phyloP scores from a whole-genome alignment of 92 coral and sea anemone genomes.

The Diadumene lineata region DNA sequence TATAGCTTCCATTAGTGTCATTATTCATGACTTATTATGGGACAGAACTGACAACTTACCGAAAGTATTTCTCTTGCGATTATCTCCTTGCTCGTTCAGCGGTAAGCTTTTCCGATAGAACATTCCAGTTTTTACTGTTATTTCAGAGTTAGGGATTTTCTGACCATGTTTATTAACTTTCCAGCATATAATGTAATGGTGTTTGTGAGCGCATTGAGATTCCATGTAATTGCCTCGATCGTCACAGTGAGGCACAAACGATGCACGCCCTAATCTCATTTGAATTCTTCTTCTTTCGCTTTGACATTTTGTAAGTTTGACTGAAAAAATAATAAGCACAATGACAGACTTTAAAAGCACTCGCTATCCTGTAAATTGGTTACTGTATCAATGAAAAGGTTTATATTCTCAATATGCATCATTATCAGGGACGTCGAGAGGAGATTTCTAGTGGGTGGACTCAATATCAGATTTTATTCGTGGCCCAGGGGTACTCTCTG shows the following conservation, averaged over 20 bases:
- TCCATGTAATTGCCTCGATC: constrained; percentile 65
- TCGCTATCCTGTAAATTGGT: not conserved
- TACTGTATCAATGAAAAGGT: no score
- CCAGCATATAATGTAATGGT: constrained; percentile 58
- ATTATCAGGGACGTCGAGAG: no score
- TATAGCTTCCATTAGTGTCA: no score
- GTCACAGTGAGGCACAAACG: constrained; percentile 62
- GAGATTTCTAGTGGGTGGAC: no score
- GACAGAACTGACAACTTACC: no score
- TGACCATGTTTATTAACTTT: constrained; percentile 73
- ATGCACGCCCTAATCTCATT: constrained; percentile 26
- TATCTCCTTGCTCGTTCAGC: not conserved
- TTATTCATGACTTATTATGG: no score
- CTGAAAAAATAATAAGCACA: not conserved
- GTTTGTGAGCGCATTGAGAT: constrained; percentile 52
- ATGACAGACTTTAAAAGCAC: not conserved
- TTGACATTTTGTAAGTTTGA: constrained; percentile 39
- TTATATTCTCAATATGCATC: no score
- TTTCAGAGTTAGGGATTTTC: constrained; percentile 34
- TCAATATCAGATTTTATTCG: no score
- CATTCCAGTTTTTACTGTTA: constrained; percentile 19
- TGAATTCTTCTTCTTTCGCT: constrained; percentile 15
- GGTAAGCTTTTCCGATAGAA: not conserved
- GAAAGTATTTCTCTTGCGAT: not conserved
- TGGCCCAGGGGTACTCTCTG: no score